Evolutionary conservation across 2,113 vertebrate genomes (phyloP).

Genomic region (Acrocephalus arundinaceus): DNA sequence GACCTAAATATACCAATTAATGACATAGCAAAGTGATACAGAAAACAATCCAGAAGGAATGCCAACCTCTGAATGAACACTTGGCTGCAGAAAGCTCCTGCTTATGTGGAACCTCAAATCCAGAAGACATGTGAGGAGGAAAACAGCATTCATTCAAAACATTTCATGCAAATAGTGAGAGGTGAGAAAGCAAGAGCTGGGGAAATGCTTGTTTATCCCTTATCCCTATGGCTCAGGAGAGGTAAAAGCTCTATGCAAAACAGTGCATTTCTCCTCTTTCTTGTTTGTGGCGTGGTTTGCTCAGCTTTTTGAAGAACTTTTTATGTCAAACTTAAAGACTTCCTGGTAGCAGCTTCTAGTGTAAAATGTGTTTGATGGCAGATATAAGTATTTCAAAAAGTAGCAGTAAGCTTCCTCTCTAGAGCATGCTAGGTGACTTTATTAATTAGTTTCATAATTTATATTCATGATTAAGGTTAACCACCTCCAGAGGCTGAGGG

Average conservation of each 20-base stretch:
- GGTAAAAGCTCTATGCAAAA: neutral
- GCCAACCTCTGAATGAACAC: constrained; percentile 23
- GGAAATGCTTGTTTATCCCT: neutral
- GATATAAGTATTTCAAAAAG: neutral
- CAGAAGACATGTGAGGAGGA: constrained; percentile 1
- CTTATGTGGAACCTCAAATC: neutral
- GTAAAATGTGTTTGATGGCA: neutral
- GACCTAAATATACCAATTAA: constrained; percentile 63
- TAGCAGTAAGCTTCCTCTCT: neutral
- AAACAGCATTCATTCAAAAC: neutral
- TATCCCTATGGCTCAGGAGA: neutral
- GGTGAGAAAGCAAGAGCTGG: neutral
- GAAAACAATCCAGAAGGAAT: constrained; percentile 22
- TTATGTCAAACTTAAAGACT: neutral
- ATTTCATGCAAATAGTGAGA: neutral
- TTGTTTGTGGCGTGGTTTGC: neutral
- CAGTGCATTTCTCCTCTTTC: neutral
- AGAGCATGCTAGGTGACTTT: neutral
- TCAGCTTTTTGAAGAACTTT: constrained; percentile 17
- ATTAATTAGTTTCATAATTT: neutral
- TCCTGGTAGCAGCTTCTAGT: neutral
- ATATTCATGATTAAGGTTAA: neutral
- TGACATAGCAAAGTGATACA: constrained; percentile 2
- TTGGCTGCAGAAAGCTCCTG: constrained; percentile 13
- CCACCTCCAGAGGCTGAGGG: neutral